Percentiles rank a stretch among this genome's conserved stretches.
Evolutionary conservation across 2,888 invertebrate species (phyloP).

Genomic region (Drosophila fungiperda): DNA sequence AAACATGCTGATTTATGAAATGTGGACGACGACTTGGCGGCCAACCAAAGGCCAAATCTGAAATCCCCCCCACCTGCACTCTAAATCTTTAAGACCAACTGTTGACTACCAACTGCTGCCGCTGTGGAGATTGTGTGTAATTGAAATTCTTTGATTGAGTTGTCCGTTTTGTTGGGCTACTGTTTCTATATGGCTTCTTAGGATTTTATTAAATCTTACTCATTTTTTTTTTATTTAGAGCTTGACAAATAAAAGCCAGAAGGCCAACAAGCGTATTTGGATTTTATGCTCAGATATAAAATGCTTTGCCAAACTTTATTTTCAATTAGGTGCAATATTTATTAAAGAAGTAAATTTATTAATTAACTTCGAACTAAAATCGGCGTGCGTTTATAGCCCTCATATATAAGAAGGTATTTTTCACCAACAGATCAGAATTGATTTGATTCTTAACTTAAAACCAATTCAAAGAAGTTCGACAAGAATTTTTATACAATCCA

Average conservation of each 20-base stretch:
- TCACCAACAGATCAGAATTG: not conserved
- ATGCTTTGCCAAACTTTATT: not conserved
- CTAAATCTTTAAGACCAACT: slow-evolving; percentile 39
- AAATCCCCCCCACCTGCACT: slow-evolving; percentile 19
- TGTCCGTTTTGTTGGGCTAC: slow-evolving; percentile 67
- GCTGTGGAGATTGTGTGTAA: slow-evolving; percentile 52
- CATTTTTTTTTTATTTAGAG: not conserved
- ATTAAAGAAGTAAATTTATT: not conserved
- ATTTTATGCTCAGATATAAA: not conserved
- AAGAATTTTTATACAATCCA: not conserved
- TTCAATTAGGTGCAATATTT: not conserved
- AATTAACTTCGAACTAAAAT: not conserved
- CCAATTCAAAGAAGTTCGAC: not conserved
- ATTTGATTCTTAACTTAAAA: not conserved
- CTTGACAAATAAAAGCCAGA: not conserved
- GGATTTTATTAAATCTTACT: not conserved
- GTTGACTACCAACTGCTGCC: slow-evolving; percentile 10
- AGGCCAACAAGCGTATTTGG: not conserved
- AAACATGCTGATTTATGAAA: slow-evolving; percentile 81
- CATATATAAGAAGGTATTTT: not conserved
- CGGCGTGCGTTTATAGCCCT: not conserved
- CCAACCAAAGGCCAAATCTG: slow-evolving; percentile 51
- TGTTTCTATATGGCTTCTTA: slow-evolving; percentile 40
- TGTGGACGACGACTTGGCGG: slow-evolving; percentile 69
- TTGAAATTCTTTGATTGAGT: slow-evolving; percentile 71